phyloP scores from a whole-genome alignment of 2,888 invertebrate genomes.

The Drosophila fungiperda region DNA sequence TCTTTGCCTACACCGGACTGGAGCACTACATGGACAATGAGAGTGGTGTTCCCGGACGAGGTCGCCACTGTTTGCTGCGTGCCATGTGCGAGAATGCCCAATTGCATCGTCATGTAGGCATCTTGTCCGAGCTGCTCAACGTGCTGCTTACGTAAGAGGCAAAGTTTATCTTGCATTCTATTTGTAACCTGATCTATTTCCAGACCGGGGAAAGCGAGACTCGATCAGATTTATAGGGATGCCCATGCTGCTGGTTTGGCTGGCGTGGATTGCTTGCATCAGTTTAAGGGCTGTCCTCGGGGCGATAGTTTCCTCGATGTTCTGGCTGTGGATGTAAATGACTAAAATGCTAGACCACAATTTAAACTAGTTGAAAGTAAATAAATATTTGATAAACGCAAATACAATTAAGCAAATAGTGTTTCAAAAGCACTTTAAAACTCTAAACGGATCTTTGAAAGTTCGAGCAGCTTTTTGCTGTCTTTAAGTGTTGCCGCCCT shows the following conservation, averaged over 20 bases:
- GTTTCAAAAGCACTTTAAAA: slow-evolving; percentile 2
- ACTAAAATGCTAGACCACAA: slow-evolving; percentile 23
- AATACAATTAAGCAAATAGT: neutral
- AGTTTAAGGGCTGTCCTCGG: slow-evolving; percentile 87
- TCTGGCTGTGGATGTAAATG: slow-evolving; percentile 51
- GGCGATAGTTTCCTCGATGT: slow-evolving; percentile 87
- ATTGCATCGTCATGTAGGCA: slow-evolving; percentile 75
- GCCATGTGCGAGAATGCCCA: slow-evolving; percentile 84
- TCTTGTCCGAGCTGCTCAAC: slow-evolving; percentile 72
- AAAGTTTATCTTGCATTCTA: neutral
- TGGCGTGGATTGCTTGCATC: slow-evolving; percentile 86
- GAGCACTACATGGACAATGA: slow-evolving; percentile 76
- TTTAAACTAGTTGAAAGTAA: slow-evolving; percentile 25
- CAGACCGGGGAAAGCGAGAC: slow-evolving; percentile 82
- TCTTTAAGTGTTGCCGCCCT: slow-evolving; percentile 10
- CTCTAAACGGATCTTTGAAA: slow-evolving; percentile 15
- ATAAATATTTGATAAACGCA: neutral
- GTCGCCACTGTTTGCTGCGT: slow-evolving; percentile 79
- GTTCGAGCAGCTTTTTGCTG: slow-evolving; percentile 24
- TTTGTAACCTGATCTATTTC: neutral
- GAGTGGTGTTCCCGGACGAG: slow-evolving; percentile 50
- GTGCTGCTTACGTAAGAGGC: slow-evolving; percentile 53
- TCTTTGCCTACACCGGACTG: slow-evolving; percentile 76
- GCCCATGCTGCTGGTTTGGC: slow-evolving; percentile 85
- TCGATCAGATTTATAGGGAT: slow-evolving; percentile 86